phyloP scores from a whole-genome alignment of 2,888 invertebrate species.

The Hyles lineata region DNA sequence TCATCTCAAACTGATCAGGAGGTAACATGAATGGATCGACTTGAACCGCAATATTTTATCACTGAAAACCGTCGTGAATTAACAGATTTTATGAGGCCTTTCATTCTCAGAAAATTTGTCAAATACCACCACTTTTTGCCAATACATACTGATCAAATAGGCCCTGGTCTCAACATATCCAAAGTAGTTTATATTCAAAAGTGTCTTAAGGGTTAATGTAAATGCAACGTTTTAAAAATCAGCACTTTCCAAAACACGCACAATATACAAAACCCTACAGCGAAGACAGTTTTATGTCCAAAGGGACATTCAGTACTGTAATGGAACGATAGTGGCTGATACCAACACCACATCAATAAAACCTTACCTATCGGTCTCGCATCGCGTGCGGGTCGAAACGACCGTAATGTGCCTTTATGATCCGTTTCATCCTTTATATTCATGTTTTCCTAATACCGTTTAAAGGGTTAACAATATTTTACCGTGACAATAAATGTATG shows the following conservation, averaged over 20 bases:
- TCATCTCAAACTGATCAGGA: no score
- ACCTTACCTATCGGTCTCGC: neutral
- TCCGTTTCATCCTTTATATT: conserved; percentile 4
- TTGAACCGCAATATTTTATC: no score
- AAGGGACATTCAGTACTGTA: neutral
- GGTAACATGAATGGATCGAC: no score
- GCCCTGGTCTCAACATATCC: no score
- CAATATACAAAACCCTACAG: neutral
- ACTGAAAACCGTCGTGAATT: no score
- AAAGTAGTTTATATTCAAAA: no score
- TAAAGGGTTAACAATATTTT: conserved; percentile 2
- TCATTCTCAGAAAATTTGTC: no score
- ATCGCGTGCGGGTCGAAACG: conserved; percentile 9
- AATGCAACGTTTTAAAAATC: neutral
- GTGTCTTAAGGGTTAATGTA: neutral
- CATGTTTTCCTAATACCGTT: neutral
- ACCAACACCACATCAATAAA: conserved; percentile 21
- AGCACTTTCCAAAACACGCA: neutral
- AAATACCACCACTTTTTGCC: no score
- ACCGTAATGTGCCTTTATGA: conserved; percentile 23
- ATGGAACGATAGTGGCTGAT: conserved; percentile 16
- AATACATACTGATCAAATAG: no score
- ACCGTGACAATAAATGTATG: neutral
- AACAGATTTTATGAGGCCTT: no score
- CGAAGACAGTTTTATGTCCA: conserved; percentile 13